Evolutionary conservation across 2,888 invertebrate species (phyloP).

Genomic region (Netelia melanura): DNA sequence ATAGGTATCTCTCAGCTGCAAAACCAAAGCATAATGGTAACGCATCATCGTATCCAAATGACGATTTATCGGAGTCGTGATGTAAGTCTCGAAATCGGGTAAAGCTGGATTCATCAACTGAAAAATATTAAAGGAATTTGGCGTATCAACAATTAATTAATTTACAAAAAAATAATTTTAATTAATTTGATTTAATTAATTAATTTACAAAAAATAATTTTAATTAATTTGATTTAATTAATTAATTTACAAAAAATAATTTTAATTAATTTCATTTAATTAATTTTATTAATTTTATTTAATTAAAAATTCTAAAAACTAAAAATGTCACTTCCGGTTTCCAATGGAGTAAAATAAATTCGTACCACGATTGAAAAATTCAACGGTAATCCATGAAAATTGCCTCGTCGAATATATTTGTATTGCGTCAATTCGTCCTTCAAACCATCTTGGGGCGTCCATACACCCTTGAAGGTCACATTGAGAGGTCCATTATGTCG

Average conservation of each 20-base stretch:
- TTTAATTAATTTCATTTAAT: no score
- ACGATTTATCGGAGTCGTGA: slow-evolving; percentile 64
- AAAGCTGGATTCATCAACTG: slow-evolving; percentile 62
- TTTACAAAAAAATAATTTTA: no score
- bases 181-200: no score
- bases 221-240: no score
- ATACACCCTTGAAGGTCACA: slow-evolving; percentile 76
- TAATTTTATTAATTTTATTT: no score
- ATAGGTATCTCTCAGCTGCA: slow-evolving; percentile 63
- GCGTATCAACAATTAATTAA: no score
- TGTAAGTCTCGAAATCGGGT: slow-evolving; percentile 67
- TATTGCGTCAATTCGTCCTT: slow-evolving; percentile 73
- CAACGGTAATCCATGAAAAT: slow-evolving; percentile 76
- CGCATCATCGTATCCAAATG: slow-evolving; percentile 70
- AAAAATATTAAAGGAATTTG: background rate
- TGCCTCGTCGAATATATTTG: slow-evolving; percentile 76
- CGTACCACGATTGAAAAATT: slow-evolving; percentile 76
- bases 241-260: no score
- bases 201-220: no score
- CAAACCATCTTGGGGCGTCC: slow-evolving; percentile 72
- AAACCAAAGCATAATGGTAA: slow-evolving; percentile 63
- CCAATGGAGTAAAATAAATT: background rate
- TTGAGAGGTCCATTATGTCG: slow-evolving; percentile 75
- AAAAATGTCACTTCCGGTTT: no score
- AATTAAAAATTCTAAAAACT: no score